Evolutionary conservation across 2,113 vertebrate species (phyloP).

Genomic region (Pogona vitticeps): DNA sequence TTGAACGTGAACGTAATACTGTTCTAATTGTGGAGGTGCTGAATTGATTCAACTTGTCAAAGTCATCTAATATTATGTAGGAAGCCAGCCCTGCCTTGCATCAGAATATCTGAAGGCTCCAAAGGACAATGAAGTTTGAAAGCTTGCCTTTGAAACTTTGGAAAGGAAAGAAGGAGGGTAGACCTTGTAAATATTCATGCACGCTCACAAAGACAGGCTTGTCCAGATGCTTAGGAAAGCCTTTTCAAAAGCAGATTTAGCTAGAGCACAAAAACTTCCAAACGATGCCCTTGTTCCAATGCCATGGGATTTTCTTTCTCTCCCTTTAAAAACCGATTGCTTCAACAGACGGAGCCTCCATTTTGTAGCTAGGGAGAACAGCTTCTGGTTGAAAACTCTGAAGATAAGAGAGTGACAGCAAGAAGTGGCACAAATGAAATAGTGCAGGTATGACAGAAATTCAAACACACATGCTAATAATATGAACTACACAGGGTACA

Average conservation of each 20-base stretch:
- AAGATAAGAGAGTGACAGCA: neutral
- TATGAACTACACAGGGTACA: neutral
- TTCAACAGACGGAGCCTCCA: constrained; percentile 45
- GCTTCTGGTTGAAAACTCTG: neutral
- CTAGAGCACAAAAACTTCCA: constrained; percentile 52
- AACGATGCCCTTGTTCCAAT: constrained; percentile 48
- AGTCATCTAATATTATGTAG: constrained; percentile 51
- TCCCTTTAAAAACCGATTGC: constrained; percentile 8
- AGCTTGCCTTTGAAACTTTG: constrained; percentile 50
- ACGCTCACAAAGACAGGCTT: constrained; percentile 51
- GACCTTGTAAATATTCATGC: constrained; percentile 60
- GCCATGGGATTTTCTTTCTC: constrained; percentile 8
- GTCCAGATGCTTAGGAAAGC: constrained; percentile 9
- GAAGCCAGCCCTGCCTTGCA: constrained; percentile 32
- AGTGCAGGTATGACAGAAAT: neutral
- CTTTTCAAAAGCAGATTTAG: constrained; percentile 59
- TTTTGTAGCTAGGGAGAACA: neutral
- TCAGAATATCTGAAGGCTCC: constrained; percentile 28
- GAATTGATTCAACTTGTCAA: constrained; percentile 48
- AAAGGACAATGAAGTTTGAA: constrained; percentile 50
- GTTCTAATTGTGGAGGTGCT: constrained; percentile 48
- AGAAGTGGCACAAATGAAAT: neutral
- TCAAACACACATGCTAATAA: neutral
- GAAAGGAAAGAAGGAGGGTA: constrained; percentile 3
- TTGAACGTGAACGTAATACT: constrained; percentile 37